Evolutionary conservation across 1,140 invertebrate species (phyloP).

Genomic region (Drosophila repleta): DNA sequence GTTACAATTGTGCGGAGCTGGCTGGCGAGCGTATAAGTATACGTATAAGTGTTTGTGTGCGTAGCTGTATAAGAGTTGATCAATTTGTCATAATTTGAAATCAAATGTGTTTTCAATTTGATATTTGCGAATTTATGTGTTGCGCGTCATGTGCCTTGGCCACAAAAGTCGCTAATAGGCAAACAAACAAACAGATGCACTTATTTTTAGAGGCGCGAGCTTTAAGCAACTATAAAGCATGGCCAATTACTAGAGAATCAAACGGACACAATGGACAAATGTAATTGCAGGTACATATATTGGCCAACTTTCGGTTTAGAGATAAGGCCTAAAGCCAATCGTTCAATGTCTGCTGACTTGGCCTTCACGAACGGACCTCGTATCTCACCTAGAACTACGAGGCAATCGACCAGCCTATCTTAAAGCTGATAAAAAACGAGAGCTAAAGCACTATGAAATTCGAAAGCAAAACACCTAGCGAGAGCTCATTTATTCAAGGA

Average conservation of each 20-base stretch:
- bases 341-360: slow-evolving; percentile 18
- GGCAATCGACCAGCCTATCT: slow-evolving; percentile 11
- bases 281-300: neutral
- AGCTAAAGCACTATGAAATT: neutral
- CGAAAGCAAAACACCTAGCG: neutral
- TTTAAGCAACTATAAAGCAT: neutral
- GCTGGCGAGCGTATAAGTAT: slow-evolving; percentile 6
- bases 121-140: slow-evolving; percentile 44
- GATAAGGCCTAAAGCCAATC: slow-evolving; percentile 31
- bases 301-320: slow-evolving; percentile 13
- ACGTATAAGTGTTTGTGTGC: neutral
- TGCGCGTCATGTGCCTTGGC: slow-evolving; percentile 51
- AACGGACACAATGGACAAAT: neutral
- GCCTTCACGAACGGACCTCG: neutral
- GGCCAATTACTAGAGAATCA: neutral
- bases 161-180: slow-evolving; percentile 59
- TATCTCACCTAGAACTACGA: neutral
- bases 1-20: too few species aligned
- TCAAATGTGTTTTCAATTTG: slow-evolving; percentile 53
- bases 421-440: slow-evolving; percentile 8
- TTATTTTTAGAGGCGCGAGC: slow-evolving; percentile 19
- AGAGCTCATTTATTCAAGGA: slow-evolving; percentile 31
- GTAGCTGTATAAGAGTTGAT: neutral
- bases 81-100: slow-evolving; percentile 47
- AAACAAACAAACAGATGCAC: slow-evolving; percentile 40